phyloP scores from a whole-genome alignment of 2,888 invertebrate species.

The Erpobdella octoculata region DNA sequence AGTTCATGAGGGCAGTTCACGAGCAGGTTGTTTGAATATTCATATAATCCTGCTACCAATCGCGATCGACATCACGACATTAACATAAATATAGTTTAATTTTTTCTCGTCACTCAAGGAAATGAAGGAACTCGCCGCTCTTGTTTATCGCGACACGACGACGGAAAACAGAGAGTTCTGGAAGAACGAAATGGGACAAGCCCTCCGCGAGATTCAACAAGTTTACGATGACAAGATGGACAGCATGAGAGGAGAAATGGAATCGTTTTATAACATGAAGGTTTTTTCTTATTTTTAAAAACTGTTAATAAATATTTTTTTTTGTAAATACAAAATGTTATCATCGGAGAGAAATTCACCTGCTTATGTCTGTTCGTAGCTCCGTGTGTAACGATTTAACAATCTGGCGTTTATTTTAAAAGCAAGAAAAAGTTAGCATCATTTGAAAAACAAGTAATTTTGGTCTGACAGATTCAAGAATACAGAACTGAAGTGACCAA shows the following conservation, averaged over 20 bases:
- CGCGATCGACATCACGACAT: too few species aligned
- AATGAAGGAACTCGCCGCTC: slow-evolving; percentile 55
- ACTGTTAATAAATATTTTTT: neutral
- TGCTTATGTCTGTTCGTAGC: too few species aligned
- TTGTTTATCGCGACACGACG: slow-evolving; percentile 55
- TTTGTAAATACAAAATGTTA: neutral
- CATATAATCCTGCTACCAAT: neutral
- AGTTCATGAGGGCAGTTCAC: slow-evolving; percentile 55
- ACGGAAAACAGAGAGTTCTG: slow-evolving; percentile 57
- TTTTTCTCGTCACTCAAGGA: slow-evolving; percentile 49
- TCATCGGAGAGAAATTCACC: too few species aligned
- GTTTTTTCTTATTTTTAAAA: neutral
- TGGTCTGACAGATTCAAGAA: slow-evolving; percentile 22
- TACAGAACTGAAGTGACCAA: slow-evolving; percentile 20
- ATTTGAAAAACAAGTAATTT: neutral
- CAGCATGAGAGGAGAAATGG: slow-evolving; percentile 27
- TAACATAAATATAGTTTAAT: neutral
- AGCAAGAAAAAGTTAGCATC: too few species aligned
- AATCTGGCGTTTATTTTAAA: too few species aligned
- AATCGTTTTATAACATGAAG: slow-evolving; percentile 30
- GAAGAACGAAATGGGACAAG: slow-evolving; percentile 55
- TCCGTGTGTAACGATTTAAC: too few species aligned
- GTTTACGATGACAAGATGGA: slow-evolving; percentile 30
- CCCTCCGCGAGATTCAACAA: slow-evolving; percentile 55
- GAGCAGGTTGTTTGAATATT: slow-evolving; percentile 48